These are phyloP conservation scores for Amphipoea oculea DNA, from an alignment of 2,888 invertebrate species.

Conservation along the genomic window DNA sequence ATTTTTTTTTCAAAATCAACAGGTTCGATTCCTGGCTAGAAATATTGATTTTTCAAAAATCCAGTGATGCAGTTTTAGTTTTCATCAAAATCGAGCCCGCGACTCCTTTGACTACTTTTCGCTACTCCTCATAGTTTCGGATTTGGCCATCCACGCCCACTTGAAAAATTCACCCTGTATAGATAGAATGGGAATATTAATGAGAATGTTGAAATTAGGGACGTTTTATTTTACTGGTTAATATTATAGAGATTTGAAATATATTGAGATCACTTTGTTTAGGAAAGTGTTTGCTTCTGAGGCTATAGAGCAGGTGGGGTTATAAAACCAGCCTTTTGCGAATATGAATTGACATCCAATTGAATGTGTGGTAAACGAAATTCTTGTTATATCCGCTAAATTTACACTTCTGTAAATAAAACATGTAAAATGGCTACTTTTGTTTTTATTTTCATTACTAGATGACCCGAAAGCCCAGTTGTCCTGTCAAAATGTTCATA, in stretches of 20 bases:
- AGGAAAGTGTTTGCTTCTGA: constrained; percentile 28
- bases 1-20: too few relatives aligned
- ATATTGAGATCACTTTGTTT: constrained; percentile 23
- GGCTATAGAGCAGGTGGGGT: constrained; percentile 5
- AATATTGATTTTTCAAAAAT: too few relatives aligned
- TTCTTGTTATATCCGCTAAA: constrained; percentile 77
- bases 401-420: constrained; percentile 86
- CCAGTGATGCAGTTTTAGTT: too few relatives aligned
- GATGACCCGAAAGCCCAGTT: background rate
- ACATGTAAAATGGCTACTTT: constrained; percentile 68
- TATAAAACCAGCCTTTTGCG: constrained; percentile 3
- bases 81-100: too few relatives aligned
- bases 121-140: too few relatives aligned
- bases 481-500: background rate
- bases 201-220: constrained; percentile 30
- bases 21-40: too few relatives aligned
- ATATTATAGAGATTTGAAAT: constrained; percentile 17
- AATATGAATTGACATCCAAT: constrained; percentile 61
- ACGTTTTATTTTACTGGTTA: constrained; percentile 41
- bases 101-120: too few relatives aligned
- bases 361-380: constrained; percentile 71
- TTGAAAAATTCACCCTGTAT: too few relatives aligned
- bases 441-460: constrained; percentile 50
- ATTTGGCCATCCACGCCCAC: too few relatives aligned
- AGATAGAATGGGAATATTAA: constrained; percentile 20